These are phyloP conservation scores for Sphecodes monilicornis DNA, from an alignment of 2,888 invertebrate genomes.

Conservation along the genomic window DNA sequence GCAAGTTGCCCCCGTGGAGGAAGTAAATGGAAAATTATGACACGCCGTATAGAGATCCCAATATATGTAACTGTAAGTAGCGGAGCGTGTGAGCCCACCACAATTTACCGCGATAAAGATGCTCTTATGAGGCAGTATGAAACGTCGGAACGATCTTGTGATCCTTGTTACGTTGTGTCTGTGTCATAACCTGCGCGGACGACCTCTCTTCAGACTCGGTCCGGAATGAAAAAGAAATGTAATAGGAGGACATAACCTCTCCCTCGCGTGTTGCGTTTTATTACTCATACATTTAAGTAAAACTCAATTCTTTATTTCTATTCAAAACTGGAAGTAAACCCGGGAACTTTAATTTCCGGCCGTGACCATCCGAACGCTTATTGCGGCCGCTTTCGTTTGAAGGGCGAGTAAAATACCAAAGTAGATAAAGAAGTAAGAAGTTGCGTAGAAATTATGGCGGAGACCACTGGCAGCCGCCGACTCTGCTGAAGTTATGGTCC, in stretches of 20 bases:
- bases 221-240: background rate
- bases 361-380: background rate
- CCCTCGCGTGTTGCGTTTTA: background rate
- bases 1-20: background rate
- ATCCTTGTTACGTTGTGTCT: background rate
- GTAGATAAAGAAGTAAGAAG: constrained; percentile 1
- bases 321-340: background rate
- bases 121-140: constrained; percentile 10
- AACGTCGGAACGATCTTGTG: constrained; percentile 17
- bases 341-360: constrained; percentile 13
- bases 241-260: no score
- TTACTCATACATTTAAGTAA: background rate
- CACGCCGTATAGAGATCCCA: constrained; percentile 24
- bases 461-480: background rate
- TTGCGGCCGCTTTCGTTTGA: background rate
- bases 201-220: background rate
- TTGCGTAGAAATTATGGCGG: background rate
- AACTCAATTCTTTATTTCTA: background rate
- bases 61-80: constrained; percentile 30
- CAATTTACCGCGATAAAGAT: constrained; percentile 25
- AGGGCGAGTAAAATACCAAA: background rate
- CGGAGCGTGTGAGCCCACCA: constrained; percentile 6
- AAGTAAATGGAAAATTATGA: constrained; percentile 22
- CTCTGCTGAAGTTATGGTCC: background rate
- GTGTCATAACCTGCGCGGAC: background rate